Percentiles rank a stretch among this genome's conserved stretches.
These are phyloP conservation scores for Stenopsyche tienmushanensis DNA, from an alignment of 1,140 invertebrate species.

Conservation along the genomic window DNA sequence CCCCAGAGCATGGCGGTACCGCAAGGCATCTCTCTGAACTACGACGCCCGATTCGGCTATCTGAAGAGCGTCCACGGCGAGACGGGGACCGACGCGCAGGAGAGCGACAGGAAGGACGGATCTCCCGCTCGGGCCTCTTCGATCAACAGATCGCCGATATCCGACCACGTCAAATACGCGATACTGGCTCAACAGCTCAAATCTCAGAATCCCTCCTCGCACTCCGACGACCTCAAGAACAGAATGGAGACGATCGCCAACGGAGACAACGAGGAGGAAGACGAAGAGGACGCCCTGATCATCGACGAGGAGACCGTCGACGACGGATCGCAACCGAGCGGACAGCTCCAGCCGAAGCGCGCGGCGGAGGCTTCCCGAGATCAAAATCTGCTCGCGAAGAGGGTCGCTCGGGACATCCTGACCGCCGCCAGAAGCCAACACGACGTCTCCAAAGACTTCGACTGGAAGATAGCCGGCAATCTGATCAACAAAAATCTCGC, in stretches of 20 bases:
- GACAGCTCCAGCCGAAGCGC: slow-evolving; percentile 29
- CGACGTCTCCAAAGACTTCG: slow-evolving; percentile 53
- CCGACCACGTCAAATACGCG: slow-evolving; percentile 77
- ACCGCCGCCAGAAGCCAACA: slow-evolving; percentile 49
- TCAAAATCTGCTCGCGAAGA: slow-evolving; percentile 48
- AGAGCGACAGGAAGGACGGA: neutral
- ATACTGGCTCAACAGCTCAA: slow-evolving; percentile 76
- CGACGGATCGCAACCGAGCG: slow-evolving; percentile 39
- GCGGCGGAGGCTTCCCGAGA: slow-evolving; percentile 34
- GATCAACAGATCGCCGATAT: slow-evolving; percentile 46
- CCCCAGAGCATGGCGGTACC: slow-evolving; percentile 40
- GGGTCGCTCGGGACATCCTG: slow-evolving; percentile 56
- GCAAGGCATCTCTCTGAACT: slow-evolving; percentile 18
- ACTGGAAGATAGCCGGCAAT: slow-evolving; percentile 55
- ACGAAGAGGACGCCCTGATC: slow-evolving; percentile 64
- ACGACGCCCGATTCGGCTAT: slow-evolving; percentile 31
- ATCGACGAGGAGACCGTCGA: slow-evolving; percentile 63
- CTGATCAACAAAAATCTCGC: slow-evolving; percentile 49
- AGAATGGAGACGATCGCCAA: slow-evolving; percentile 51
- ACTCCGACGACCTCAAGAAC: slow-evolving; percentile 50
- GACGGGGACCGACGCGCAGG: neutral
- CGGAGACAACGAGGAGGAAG: slow-evolving; percentile 65
- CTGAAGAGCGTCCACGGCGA: slow-evolving; percentile 23
- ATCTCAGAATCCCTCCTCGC: slow-evolving; percentile 52
- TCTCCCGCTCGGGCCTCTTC: slow-evolving; percentile 24